A percentile compares a stretch with the other conserved stretches of the same genome.
Evolutionary conservation across 2,888 invertebrate genomes (phyloP).

Genomic region (Megamerina dolium): DNA sequence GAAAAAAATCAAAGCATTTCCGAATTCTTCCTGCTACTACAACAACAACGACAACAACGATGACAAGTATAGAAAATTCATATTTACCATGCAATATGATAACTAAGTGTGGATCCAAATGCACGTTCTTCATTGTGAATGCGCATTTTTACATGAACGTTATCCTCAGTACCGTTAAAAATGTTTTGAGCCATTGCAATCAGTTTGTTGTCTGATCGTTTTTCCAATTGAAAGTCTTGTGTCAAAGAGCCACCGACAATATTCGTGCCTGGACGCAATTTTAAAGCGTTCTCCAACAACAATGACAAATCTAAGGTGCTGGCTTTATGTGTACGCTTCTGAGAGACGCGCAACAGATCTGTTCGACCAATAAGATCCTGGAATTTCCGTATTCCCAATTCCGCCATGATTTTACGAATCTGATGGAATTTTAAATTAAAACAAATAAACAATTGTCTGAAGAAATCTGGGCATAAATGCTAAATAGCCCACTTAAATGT

Average conservation of each 20-base stretch:
- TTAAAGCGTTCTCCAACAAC: slow-evolving; percentile 82
- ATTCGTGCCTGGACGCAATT: slow-evolving; percentile 83
- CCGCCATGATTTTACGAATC: slow-evolving; percentile 87
- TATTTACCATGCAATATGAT: slow-evolving; percentile 85
- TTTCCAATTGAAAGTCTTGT: slow-evolving; percentile 81
- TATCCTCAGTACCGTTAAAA: slow-evolving; percentile 64
- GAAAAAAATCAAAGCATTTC: no score
- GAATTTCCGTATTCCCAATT: slow-evolving; percentile 79
- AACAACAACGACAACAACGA: no score
- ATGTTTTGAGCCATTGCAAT: slow-evolving; percentile 69
- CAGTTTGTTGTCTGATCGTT: slow-evolving; percentile 76
- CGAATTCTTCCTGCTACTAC: no score
- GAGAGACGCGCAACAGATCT: slow-evolving; percentile 74
- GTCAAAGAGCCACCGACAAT: slow-evolving; percentile 82
- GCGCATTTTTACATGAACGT: slow-evolving; percentile 65
- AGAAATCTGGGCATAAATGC: neutral
- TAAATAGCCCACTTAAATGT: neutral
- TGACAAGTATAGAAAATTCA: no score
- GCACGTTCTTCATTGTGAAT: slow-evolving; percentile 90
- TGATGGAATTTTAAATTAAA: slow-evolving; percentile 36
- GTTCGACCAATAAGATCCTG: slow-evolving; percentile 90
- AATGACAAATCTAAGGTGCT: slow-evolving; percentile 75
- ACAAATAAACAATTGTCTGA: neutral
- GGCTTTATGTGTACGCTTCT: slow-evolving; percentile 74
- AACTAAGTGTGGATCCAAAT: slow-evolving; percentile 89